phyloP scores from a whole-genome alignment of 2,797 vertebrate genomes.

The Tinamus major region DNA sequence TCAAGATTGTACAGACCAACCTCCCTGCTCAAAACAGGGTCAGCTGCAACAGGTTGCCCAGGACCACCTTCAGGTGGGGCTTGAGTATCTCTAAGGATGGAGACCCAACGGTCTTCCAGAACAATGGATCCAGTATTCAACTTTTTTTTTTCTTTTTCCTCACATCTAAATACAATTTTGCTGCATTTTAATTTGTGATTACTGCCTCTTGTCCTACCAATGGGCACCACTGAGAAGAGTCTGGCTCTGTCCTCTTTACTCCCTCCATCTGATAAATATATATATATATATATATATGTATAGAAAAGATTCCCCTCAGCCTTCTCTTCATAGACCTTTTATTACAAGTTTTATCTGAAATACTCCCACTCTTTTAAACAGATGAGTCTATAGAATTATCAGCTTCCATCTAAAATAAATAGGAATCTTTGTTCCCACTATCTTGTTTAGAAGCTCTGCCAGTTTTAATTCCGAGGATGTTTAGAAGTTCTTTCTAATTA shows the following conservation, averaged over 20 bases:
- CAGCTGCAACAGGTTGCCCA: not conserved
- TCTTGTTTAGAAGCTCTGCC: not conserved
- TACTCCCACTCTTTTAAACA: not conserved
- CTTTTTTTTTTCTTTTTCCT: no score
- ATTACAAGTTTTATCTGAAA: not conserved
- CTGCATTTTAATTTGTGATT: no score
- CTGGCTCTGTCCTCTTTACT: not conserved
- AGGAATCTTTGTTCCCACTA: not conserved
- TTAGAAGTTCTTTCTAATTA: not conserved
- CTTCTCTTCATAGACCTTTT: not conserved
- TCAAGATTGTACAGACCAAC: not conserved
- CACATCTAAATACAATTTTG: no score
- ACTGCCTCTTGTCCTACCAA: no score
- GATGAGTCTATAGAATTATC: not conserved
- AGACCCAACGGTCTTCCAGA: no score
- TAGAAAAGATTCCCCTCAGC: no score
- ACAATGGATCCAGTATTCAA: no score
- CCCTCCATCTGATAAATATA: no score
- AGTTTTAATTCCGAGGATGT: not conserved
- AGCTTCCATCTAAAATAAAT: not conserved
- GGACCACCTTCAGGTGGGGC: accelerated
- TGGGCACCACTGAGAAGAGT: not conserved
- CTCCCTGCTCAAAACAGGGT: not conserved
- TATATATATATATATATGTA: no score
- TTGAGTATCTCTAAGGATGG: no score